A percentile compares a stretch with the other conserved stretches of the same genome.
Conservation (phyloP, 1,140 invertebrate species). For the roundworm (Caenorhabditis elegans) region DNA sequence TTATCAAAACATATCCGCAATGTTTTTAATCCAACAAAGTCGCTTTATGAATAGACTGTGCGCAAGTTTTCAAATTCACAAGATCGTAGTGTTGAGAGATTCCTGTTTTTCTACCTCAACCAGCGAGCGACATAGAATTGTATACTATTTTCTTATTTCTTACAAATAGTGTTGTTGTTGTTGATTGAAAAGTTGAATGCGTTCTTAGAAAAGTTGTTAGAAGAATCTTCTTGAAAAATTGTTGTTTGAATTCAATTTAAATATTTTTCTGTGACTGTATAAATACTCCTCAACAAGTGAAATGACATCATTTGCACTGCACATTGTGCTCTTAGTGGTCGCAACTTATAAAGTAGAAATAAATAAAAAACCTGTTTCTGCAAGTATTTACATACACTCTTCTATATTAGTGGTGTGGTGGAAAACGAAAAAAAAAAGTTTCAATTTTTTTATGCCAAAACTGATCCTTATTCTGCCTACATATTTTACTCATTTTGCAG, state of each 20-base stretch:
- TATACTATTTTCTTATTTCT: neutral
- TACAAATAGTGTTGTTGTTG: neutral
- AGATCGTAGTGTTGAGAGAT: neutral
- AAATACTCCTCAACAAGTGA: too few species aligned
- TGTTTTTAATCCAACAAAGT: neutral
- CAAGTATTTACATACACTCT: neutral
- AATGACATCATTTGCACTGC: neutral
- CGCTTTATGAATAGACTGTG: neutral
- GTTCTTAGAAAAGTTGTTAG: neutral
- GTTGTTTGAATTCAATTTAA: too few species aligned
- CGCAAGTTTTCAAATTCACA: neutral
- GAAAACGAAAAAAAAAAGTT: too few species aligned
- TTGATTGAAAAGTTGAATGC: neutral
- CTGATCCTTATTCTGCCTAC: too few species aligned
- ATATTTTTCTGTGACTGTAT: too few species aligned
- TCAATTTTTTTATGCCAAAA: too few species aligned
- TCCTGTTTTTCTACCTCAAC: conserved; percentile 21
- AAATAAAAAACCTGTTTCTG: neutral
- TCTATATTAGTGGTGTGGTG: too few species aligned
- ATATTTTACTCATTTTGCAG: too few species aligned
- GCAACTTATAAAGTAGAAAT: neutral
- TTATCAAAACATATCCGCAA: too few species aligned
- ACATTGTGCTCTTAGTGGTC: neutral
- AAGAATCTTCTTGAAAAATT: too few species aligned
- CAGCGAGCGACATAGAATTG: neutral